These are phyloP conservation scores for Malthinus seriepunctatus DNA, from an alignment of 2,888 invertebrate genomes.

Conservation along the genomic window DNA sequence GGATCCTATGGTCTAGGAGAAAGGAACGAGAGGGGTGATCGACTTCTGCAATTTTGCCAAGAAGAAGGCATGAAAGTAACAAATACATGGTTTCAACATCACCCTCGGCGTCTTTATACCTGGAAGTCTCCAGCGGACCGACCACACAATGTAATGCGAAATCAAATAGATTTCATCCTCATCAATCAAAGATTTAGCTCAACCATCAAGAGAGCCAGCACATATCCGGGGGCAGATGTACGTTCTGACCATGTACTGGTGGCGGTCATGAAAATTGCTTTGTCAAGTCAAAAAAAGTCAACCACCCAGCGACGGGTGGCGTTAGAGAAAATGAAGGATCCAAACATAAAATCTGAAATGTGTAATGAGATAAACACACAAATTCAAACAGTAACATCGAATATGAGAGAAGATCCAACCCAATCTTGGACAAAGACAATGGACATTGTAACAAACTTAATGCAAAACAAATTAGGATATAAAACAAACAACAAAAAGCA, in stretches of 20 bases:
- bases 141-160: background rate
- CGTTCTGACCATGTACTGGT: constrained; percentile 4
- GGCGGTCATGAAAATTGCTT: background rate
- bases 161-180: constrained; percentile 2
- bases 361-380: no score
- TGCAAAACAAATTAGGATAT: background rate
- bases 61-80: no score
- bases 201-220: background rate
- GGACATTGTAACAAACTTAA: background rate
- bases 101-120: background rate
- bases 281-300: background rate
- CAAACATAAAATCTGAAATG: no score
- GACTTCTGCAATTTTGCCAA: no score
- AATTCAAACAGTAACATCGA: no score
- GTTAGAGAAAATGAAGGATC: background rate
- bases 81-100: background rate
- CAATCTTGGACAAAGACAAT: background rate
- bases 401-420: no score
- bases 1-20: no score
- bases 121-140: constrained; percentile 1
- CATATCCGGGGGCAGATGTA: constrained; percentile 5
- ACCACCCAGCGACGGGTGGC: background rate
- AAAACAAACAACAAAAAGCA: background rate
- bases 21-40: no score
- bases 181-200: background rate